Conservation (phyloP, 2,113 vertebrate species). For the Erythrocebus patas region DNA sequence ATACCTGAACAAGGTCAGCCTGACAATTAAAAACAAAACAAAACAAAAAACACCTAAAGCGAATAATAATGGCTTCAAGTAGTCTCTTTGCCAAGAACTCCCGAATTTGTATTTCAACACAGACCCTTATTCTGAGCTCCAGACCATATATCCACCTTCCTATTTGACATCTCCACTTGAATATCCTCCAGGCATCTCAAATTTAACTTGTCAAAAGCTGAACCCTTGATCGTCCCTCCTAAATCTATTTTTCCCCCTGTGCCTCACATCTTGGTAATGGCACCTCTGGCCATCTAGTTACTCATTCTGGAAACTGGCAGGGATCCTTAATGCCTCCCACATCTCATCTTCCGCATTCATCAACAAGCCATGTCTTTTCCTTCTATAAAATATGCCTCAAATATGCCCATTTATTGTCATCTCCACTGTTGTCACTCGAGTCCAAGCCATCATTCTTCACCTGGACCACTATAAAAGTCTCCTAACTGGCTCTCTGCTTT, state of each 20-base stretch:
- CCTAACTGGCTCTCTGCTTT: neutral
- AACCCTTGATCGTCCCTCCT: neutral
- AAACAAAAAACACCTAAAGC: neutral
- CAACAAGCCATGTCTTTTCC: neutral
- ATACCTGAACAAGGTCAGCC: neutral
- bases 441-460: neutral
- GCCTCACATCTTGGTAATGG: neutral
- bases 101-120: neutral
- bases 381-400: neutral
- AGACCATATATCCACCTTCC: neutral
- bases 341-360: neutral
- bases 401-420: neutral
- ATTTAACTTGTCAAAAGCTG: conserved; percentile 28
- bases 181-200: neutral
- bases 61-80: conserved; percentile 19
- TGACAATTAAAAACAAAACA: neutral
- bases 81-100: neutral
- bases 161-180: neutral
- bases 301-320: neutral
- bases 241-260: neutral
- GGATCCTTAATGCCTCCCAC: neutral
- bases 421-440: neutral
- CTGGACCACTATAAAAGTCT: neutral
- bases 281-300: neutral
- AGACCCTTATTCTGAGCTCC: neutral